These are phyloP conservation scores for Phodopus roborovskii DNA, from an alignment of 2,113 vertebrate species.

Conservation along the genomic window DNA sequence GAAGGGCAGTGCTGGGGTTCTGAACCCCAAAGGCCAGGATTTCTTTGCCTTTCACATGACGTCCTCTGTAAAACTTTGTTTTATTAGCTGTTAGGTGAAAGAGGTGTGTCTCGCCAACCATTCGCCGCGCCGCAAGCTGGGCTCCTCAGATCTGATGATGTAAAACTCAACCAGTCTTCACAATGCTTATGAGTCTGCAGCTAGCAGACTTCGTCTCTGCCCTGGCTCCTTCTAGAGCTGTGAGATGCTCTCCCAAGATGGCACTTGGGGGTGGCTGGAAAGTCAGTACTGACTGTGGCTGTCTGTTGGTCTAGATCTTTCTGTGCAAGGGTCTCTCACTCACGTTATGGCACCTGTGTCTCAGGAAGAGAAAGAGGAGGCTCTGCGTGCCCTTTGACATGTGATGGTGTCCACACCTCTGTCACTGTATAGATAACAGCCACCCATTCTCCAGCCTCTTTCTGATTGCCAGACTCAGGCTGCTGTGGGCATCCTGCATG, in stretches of 20 bases:
- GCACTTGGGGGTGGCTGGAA: rapidly evolving
- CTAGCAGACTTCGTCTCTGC: not conserved
- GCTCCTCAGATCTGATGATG: not conserved
- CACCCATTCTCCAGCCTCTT: too few relatives aligned
- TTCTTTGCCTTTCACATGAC: not conserved
- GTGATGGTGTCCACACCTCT: too few relatives aligned
- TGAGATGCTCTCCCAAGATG: not conserved
- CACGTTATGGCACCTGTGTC: rapidly evolving
- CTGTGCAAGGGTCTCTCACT: not conserved
- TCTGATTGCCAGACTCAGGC: not conserved
- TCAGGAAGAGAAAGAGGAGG: not conserved
- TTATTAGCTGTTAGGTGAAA: not conserved
- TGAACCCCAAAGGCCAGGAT: not conserved
- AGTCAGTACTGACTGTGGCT: not conserved
- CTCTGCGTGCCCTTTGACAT: not conserved
- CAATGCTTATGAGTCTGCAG: not conserved
- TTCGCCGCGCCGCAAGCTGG: too few relatives aligned
- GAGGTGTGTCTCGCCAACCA: not conserved
- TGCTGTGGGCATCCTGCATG: too few relatives aligned
- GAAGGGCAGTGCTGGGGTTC: too few relatives aligned
- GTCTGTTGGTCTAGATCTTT: not conserved
- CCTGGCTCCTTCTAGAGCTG: rapidly evolving
- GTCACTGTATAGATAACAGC: not conserved
- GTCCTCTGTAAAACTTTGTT: not conserved
- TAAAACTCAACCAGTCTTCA: not conserved